Evolutionary conservation across 2,888 invertebrate species (phyloP), one percentile per base, ranked within the genome.

Genomic region (Polydesmus complanatus): DNA sequence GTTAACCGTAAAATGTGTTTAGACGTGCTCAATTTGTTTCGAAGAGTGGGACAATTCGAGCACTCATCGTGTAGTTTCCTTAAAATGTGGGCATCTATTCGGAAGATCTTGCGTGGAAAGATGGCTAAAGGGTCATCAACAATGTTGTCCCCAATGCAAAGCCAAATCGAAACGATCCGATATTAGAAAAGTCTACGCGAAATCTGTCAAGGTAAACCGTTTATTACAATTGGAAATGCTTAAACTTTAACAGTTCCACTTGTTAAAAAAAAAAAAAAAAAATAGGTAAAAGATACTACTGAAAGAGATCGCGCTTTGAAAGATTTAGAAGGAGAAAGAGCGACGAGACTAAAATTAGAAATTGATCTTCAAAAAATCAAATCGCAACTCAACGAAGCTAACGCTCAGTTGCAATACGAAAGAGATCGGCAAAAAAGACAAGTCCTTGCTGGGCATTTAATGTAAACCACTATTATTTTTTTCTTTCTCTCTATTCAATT

Each of bases 11-110:
- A n/a, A n/a, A n/a, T 47, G n/a, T 57, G 54, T 55, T 0, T 80
- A 82, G 68, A 79, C 80, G 0, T 95, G 95, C 68, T 83, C 91
- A 0, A 93, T 95, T 65, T 95, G 95, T 70, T 78, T 92, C 65
- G 94, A 94, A 60, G 75, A 80, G 1, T 95, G 92, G 89, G 87
- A 86, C 2, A 89, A 84, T 71, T 81, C 85, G 0, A 95, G 94
- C 0, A 81, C 80, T 0, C 96, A 96, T 72, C 79, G 93, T 58
- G 75, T 95, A 1, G 85, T 86, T n/a, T 84, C 89, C 0, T 75
- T 96, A 8, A 84, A 84, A 69, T 96, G 96, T 73, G 96, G 96
- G 0, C 96, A 96, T 75, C 74, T 95, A 5, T 96, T 93, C 73
- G 96, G 96, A 0, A 75, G 82, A 0, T 78, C 79, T 21, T 95